Conservation (phyloP, 2,888 invertebrate genomes). For the Papilio demoleus region DNA sequence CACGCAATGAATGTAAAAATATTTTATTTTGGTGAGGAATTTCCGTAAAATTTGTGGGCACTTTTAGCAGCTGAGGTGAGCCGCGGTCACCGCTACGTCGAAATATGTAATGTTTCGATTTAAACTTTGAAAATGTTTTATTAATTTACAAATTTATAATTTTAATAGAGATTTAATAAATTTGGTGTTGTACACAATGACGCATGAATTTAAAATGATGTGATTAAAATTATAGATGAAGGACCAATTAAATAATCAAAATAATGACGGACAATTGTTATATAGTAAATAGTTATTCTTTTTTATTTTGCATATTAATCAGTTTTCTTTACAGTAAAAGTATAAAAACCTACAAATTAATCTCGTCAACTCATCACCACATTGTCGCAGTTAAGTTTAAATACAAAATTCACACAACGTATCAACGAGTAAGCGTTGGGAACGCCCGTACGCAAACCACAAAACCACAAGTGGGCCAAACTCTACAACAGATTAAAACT, state of each 20-base stretch:
- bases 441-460: conserved; percentile 45
- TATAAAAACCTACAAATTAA: neutral
- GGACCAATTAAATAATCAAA: no score
- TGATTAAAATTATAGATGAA: neutral
- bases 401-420: conserved; percentile 18
- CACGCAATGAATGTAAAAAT: conserved; percentile 70
- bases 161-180: neutral
- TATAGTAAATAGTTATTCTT: no score
- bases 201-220: neutral
- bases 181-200: neutral
- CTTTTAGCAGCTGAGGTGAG: conserved; percentile 44
- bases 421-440: conserved; percentile 27
- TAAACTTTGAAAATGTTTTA: conserved; percentile 11
- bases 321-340: neutral
- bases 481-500: conserved; percentile 79
- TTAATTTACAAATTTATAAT: conserved; percentile 5
- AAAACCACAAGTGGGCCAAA: conserved; percentile 71
- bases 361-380: neutral
- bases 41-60: conserved; percentile 60
- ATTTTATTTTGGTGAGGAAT: conserved; percentile 51
- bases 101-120: conserved; percentile 33
- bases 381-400: conserved; percentile 13
- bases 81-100: conserved; percentile 19
- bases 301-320: no score
- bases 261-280: no score